Conservation (phyloP, 2,888 invertebrate species). For the Hirtodrosophila trivittata region DNA sequence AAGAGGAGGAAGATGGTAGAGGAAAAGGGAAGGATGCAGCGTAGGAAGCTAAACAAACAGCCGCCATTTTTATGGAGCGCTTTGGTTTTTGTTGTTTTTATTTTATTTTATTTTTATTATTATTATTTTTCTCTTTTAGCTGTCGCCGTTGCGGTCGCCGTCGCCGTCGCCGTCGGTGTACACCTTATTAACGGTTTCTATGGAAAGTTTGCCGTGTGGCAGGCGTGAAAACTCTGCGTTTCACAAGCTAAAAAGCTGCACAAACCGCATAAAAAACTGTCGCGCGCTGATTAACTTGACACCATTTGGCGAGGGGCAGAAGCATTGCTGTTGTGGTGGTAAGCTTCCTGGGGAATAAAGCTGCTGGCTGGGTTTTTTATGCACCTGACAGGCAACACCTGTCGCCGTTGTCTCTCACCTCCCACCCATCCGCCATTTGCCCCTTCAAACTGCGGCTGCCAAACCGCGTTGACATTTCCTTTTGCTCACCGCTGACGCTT, state of each 20-base stretch:
- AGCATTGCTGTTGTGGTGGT: not conserved
- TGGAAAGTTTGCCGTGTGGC: slow-evolving; percentile 58
- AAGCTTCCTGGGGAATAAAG: slow-evolving; percentile 16
- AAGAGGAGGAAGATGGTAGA: not conserved
- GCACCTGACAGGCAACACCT: slow-evolving; percentile 70
- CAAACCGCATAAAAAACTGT: slow-evolving; percentile 38
- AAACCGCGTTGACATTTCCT: slow-evolving; percentile 70
- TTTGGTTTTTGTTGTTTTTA: slow-evolving; percentile 35
- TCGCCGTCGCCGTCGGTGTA: slow-evolving; percentile 21
- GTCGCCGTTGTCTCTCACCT: slow-evolving; percentile 44
- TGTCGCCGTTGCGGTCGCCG: not conserved
- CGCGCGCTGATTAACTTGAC: slow-evolving; percentile 73
- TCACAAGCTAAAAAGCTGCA: slow-evolving; percentile 46
- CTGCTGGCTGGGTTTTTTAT: slow-evolving; percentile 50
- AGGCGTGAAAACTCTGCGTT: slow-evolving; percentile 61
- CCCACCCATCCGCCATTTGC: not conserved
- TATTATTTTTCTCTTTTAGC: slow-evolving; percentile 6
- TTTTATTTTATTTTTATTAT: slow-evolving; percentile 13
- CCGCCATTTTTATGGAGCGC: slow-evolving; percentile 62
- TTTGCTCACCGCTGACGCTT: slow-evolving; percentile 49
- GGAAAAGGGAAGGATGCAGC: slow-evolving; percentile 44
- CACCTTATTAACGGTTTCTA: slow-evolving; percentile 74
- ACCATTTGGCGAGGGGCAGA: slow-evolving; percentile 36
- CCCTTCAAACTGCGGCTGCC: slow-evolving; percentile 40
- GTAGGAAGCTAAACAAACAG: slow-evolving; percentile 61